Percentiles rank a stretch among this genome's conserved stretches.
Conservation (phyloP, 2,888 invertebrate genomes). For the Euproctis similis region DNA sequence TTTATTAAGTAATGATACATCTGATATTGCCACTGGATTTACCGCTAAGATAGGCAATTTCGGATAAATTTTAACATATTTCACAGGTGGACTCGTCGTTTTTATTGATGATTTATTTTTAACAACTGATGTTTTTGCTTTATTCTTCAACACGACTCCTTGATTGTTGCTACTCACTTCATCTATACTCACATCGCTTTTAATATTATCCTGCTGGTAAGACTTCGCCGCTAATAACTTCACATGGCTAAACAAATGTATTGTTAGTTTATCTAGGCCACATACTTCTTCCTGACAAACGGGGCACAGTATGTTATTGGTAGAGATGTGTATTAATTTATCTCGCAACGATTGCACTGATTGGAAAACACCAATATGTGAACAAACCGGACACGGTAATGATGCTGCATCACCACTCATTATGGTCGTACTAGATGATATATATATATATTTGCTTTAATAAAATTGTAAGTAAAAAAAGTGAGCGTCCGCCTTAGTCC, state of each 20-base stretch:
- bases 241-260: constrained; percentile 86
- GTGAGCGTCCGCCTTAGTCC: constrained; percentile 13
- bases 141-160: constrained; percentile 37
- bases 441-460: neutral
- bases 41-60: constrained; percentile 59
- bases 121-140: constrained; percentile 39
- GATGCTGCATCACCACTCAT: constrained; percentile 74
- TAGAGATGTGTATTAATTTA: constrained; percentile 83
- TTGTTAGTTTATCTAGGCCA: constrained; percentile 88
- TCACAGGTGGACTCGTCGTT: constrained; percentile 44
- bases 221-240: constrained; percentile 42
- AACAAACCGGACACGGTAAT: constrained; percentile 85
- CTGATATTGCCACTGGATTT: constrained; percentile 51
- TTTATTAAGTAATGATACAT: constrained; percentile 39
- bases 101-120: constrained; percentile 57
- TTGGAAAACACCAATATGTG: constrained; percentile 80
- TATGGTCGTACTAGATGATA: too few species aligned
- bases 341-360: constrained; percentile 82
- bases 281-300: constrained; percentile 84
- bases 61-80: constrained; percentile 66
- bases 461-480: neutral
- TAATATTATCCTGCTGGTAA: constrained; percentile 23
- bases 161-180: constrained; percentile 31
- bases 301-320: constrained; percentile 84
- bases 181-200: constrained; percentile 17